phyloP scores from a whole-genome alignment of 2,888 invertebrate genomes.

The Xestia c-nigrum region DNA sequence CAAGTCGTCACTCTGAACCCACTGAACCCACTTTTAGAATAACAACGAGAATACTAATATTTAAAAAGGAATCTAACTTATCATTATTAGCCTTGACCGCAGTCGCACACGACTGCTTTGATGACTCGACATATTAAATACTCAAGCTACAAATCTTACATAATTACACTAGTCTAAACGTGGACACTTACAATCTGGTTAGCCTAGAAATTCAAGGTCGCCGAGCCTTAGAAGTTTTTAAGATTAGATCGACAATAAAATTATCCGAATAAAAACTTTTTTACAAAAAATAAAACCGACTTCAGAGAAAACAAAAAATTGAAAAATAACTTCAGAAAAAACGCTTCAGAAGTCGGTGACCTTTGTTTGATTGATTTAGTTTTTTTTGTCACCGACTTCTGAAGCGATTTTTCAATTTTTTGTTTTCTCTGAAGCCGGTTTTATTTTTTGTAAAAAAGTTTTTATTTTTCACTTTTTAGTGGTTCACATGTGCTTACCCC shows the following conservation, averaged over 20 bases:
- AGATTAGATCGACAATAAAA: neutral
- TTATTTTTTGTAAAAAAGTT: no score
- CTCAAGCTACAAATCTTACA: conserved; percentile 1
- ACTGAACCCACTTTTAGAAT: conserved; percentile 4
- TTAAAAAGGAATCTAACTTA: neutral
- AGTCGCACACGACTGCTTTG: neutral
- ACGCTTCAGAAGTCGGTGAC: no score
- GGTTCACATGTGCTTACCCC: no score
- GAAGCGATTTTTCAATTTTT: no score
- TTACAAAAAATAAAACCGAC: no score
- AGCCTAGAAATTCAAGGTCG: neutral
- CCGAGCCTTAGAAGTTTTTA: neutral
- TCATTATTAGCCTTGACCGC: neutral
- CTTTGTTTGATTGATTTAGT: no score
- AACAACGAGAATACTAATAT: neutral
- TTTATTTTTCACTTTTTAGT: no score
- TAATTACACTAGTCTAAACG: neutral
- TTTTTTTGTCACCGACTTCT: no score
- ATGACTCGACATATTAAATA: neutral
- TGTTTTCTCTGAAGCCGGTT: no score
- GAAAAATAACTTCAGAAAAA: no score
- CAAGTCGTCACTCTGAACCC: no score
- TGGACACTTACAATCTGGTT: neutral
- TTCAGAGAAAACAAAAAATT: no score
- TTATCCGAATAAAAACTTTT: neutral